Conservation (phyloP, 1,140 invertebrate species). For the Microplitis demolitor region DNA sequence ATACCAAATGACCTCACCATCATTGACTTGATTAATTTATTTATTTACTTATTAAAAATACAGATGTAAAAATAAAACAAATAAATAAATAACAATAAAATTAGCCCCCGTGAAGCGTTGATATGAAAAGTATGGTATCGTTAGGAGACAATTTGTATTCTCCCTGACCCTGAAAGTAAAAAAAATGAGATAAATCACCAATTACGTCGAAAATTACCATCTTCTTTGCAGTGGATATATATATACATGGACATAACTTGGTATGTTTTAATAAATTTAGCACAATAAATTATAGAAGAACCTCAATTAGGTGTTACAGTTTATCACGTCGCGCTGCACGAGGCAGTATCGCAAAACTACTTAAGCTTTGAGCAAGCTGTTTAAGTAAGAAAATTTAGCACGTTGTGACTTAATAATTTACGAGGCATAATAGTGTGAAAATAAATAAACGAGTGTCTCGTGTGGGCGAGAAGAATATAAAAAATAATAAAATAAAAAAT, state of each 20-base stretch:
- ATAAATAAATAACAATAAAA: neutral
- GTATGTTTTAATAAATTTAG: conserved; percentile 18
- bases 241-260: too few species aligned
- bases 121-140: conserved; percentile 73
- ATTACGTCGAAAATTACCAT: too few species aligned
- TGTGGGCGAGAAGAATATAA: neutral
- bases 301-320: conserved; percentile 26
- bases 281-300: conserved; percentile 17
- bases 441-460: conserved; percentile 4
- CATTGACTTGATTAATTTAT: too few species aligned
- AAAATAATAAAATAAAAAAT: neutral
- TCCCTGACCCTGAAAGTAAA: conserved; percentile 64
- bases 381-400: conserved; percentile 12
- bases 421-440: conserved; percentile 13
- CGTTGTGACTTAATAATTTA: conserved; percentile 33
- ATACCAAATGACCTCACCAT: too few species aligned
- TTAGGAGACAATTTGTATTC: conserved; percentile 67
- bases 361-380: conserved; percentile 24
- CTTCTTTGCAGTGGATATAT: too few species aligned
- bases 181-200: conserved; percentile 21
- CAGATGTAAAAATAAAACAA: neutral
- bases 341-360: conserved; percentile 15
- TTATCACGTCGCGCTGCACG: conserved; percentile 12
- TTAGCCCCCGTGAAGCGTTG: conserved; percentile 75
- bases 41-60: too few species aligned